phyloP scores from a whole-genome alignment of 1,140 invertebrate genomes.

The Bombus difficillimus region DNA sequence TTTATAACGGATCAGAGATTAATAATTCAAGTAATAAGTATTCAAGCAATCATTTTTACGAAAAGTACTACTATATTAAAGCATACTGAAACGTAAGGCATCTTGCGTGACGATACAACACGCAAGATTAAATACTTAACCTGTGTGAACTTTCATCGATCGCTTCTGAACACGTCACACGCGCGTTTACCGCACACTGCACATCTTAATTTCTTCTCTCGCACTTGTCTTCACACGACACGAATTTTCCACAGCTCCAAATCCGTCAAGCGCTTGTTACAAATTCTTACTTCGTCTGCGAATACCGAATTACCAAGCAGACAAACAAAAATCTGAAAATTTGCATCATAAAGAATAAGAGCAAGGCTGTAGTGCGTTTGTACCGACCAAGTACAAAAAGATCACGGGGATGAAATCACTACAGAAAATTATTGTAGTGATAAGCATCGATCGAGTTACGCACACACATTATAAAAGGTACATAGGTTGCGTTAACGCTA shows the following conservation, averaged over 20 bases:
- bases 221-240: background rate
- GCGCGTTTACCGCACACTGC: constrained; percentile 3
- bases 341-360: background rate
- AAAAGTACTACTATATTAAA: constrained; percentile 20
- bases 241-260: background rate
- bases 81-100: constrained; percentile 53
- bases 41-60: constrained; percentile 41
- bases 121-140: constrained; percentile 80
- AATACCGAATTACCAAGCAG: background rate
- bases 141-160: constrained; percentile 36
- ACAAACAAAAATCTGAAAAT: background rate
- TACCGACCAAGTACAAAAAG: no score
- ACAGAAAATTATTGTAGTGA: background rate
- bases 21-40: background rate
- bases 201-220: constrained; percentile 39
- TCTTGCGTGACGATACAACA: constrained; percentile 81
- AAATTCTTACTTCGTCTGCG: background rate
- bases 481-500: background rate
- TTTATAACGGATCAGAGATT: background rate
- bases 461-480: background rate
- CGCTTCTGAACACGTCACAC: background rate
- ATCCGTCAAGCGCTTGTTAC: no score
- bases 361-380: no score
- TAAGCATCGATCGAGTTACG: background rate
- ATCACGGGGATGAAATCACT: background rate